These are phyloP conservation scores for Amiota minor DNA, from an alignment of 2,888 invertebrate species.

Conservation along the genomic window DNA sequence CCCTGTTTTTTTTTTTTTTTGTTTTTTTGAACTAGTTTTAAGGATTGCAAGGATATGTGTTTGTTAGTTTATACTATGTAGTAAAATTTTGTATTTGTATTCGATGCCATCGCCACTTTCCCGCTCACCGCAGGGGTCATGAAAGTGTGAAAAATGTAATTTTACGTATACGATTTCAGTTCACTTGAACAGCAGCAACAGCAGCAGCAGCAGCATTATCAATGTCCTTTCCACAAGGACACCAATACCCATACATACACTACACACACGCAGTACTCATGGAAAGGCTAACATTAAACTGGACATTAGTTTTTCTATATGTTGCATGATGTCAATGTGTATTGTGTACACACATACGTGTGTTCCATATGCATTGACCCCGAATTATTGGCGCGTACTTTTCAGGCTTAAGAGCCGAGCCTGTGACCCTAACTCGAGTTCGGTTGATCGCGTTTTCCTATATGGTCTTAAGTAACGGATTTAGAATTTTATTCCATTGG, in stretches of 20 bases:
- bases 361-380: constrained; percentile 2
- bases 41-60: background rate
- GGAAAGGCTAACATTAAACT: constrained; percentile 1
- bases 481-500: constrained; percentile 6
- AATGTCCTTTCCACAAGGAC: background rate
- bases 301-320: background rate
- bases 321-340: background rate
- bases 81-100: background rate
- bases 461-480: constrained; percentile 5
- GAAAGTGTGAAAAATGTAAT: constrained; percentile 62
- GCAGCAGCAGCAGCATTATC: background rate
- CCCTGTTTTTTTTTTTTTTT: constrained; percentile 7
- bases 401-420: background rate
- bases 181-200: background rate
- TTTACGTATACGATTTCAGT: constrained; percentile 21
- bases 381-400: constrained; percentile 21
- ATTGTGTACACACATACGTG: background rate
- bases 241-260: background rate
- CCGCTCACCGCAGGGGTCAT: constrained; percentile 60
- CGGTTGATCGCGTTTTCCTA: no score
- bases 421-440: constrained; percentile 10
- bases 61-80: background rate
- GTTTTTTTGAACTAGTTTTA: constrained; percentile 26
- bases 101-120: constrained; percentile 11
- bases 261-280: background rate